Evolutionary conservation across 2,888 invertebrate species (phyloP), one percentile per base, ranked within the genome.

Genomic region (Aphidoletes aphidimyza): DNA sequence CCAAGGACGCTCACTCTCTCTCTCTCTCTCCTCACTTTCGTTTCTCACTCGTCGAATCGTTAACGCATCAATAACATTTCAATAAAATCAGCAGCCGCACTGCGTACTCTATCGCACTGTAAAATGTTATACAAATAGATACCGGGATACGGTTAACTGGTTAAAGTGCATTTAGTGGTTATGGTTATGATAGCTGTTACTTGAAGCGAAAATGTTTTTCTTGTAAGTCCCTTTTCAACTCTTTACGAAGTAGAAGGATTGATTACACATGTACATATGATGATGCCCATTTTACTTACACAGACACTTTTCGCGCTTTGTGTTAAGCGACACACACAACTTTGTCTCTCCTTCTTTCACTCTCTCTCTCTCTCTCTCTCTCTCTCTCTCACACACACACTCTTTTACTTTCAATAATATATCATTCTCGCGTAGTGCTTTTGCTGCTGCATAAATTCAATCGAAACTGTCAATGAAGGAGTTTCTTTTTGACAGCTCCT

Each of bases 61-160:
- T 69, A 69, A 69, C 69, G 69, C 69, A 69, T 69, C 69, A 69
- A 69, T 69, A 69, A 69, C 69, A 69, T 69, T 69, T 69, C 69
- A 69, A 69, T 69, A 69, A 69, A 69, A 69, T 69, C 69, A n/a
- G n/a, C 69, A 69, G 69, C 69, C 69, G 69, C 69, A 69, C 30
- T 69, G 69, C 69, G 69, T 69, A 69, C 17, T 42, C 42, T 19
- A 19, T 19, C 19, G 47, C 6, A 17, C 1, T 69, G 30, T 0
- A 30, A 30, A 14, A 14, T 34, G 69, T 69, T 69, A 5, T 26
- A 69, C 11, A 14, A 11, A 69, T 30, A 69, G 2, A 69, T 19
- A 34, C 26, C 69, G 69, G 30, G 69, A 69, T n/a, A 69, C 69
- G 69, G 69, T 69, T 69, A 69, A 69, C 69, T 69, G 69, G 69